phyloP scores from a whole-genome alignment of 2,888 invertebrate genomes.

The Orchesella flavescens region DNA sequence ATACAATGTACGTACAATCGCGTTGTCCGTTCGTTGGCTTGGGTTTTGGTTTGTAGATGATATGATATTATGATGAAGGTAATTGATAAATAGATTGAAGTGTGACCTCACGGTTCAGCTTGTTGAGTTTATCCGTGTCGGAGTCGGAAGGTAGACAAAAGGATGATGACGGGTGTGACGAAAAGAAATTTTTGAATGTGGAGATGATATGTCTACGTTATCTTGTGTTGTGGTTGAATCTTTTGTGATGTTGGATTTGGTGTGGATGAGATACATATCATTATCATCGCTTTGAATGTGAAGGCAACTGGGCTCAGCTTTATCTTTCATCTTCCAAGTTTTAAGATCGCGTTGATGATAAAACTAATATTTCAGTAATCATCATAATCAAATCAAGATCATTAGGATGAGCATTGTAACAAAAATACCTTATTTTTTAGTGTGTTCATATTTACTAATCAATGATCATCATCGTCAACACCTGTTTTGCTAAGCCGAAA shows the following conservation, averaged over 20 bases:
- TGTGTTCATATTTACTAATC: no score
- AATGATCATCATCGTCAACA: no score
- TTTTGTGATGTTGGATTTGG: no score
- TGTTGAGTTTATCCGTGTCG: constrained; percentile 46
- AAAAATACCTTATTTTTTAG: neutral
- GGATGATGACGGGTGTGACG: constrained; percentile 56
- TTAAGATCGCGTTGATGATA: constrained; percentile 16
- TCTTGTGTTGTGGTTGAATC: neutral
- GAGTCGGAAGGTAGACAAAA: constrained; percentile 45
- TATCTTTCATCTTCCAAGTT: no score
- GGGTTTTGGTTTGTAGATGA: no score
- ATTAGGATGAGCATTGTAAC: constrained; percentile 23
- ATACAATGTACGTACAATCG: no score
- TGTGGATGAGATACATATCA: neutral
- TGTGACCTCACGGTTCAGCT: constrained; percentile 42
- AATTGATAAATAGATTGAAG: constrained; percentile 60
- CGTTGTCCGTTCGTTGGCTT: no score
- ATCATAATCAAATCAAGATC: constrained; percentile 41
- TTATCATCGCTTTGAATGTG: neutral
- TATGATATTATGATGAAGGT: no score
- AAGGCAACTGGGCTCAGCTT: neutral
- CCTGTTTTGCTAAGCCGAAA: no score
- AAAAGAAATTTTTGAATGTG: constrained; percentile 32
- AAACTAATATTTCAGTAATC: neutral
- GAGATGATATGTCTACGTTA: neutral